Evolutionary conservation across 2,797 vertebrate species (phyloP).

Genomic region (Falco naumanni): DNA sequence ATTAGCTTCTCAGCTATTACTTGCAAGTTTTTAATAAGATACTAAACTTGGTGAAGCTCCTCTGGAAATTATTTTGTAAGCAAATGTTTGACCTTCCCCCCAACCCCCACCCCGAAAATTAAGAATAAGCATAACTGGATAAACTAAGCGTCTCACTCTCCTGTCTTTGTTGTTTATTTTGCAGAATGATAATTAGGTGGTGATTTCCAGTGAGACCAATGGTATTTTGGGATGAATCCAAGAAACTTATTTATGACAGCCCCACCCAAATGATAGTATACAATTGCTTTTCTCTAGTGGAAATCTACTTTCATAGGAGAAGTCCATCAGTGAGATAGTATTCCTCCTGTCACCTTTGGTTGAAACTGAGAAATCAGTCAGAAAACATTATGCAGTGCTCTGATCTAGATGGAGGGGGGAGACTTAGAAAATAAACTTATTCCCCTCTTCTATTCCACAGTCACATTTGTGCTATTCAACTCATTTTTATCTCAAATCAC

Average conservation of each 20-base stretch:
- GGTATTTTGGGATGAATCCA: not conserved
- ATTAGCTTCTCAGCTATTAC: slow-evolving; percentile 39
- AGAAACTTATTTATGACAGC: not conserved
- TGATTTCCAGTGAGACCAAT: not conserved
- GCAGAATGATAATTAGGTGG: not conserved
- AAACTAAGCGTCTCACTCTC: not conserved
- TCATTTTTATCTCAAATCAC: not conserved
- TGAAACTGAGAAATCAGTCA: not conserved
- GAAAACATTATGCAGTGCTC: not conserved
- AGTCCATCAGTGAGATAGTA: not conserved
- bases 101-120: not conserved
- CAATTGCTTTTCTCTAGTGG: not conserved
- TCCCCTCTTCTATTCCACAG: not conserved
- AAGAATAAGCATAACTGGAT: not conserved
- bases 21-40: slow-evolving; percentile 49
- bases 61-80: slow-evolving; percentile 28
- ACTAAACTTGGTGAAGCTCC: not conserved
- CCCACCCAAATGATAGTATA: rapidly evolving
- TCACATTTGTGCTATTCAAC: not conserved
- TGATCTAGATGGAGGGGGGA: not conserved
- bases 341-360: not conserved
- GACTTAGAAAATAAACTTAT: not conserved
- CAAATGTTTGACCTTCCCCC: not conserved
- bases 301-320: not conserved
- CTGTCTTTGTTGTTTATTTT: not conserved